A percentile compares a stretch with the other conserved stretches of the same genome.
phyloP scores from a whole-genome alignment of 2,113 vertebrate genomes.

The Chloebia gouldiae region DNA sequence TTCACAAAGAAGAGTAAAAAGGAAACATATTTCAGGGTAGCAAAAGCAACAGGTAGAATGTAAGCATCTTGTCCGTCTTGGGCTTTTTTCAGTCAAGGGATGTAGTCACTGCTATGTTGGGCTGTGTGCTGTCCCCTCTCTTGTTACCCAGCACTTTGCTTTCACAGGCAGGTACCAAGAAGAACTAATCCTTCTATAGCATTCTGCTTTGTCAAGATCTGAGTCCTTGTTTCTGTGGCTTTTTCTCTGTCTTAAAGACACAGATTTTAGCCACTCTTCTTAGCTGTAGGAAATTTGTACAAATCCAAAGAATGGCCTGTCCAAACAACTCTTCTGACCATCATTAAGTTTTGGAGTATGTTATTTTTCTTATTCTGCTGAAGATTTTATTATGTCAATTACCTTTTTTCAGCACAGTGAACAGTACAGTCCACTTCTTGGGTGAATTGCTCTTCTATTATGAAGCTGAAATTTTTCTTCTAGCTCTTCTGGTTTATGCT shows the following conservation, averaged over 20 bases:
- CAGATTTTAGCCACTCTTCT: background rate
- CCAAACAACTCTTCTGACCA: background rate
- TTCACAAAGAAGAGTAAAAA: background rate
- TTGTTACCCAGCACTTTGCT: background rate
- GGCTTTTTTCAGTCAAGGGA: background rate
- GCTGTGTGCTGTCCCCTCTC: background rate
- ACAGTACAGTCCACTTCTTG: background rate
- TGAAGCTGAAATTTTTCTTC: background rate
- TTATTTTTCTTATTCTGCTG: background rate
- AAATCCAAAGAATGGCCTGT: background rate
- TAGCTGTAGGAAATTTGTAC: background rate
- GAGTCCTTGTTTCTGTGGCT: background rate
- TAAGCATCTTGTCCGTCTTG: background rate
- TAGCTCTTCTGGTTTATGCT: background rate
- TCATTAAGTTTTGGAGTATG: background rate
- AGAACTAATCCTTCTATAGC: background rate
- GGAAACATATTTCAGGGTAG: background rate
- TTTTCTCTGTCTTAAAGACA: background rate
- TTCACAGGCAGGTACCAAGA: background rate
- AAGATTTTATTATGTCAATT: background rate
- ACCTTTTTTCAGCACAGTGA: background rate
- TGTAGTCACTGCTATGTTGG: background rate
- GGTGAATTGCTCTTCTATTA: background rate
- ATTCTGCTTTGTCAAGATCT: background rate
- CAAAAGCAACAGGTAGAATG: background rate